phyloP scores from a whole-genome alignment of 1,140 invertebrate genomes.

The Limonius californicus region DNA sequence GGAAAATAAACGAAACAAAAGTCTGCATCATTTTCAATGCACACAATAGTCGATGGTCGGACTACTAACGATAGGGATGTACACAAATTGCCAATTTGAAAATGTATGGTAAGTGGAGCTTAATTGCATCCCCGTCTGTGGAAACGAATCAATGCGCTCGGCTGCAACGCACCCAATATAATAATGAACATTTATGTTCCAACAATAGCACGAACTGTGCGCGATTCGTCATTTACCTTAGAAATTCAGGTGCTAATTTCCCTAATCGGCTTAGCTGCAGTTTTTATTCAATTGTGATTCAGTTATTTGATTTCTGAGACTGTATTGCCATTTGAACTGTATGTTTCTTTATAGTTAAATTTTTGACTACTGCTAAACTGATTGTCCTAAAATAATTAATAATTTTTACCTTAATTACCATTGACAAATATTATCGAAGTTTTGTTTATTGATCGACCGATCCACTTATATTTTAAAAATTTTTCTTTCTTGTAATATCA shows the following conservation, averaged over 20 bases:
- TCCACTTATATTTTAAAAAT: too few species aligned
- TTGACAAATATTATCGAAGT: too few species aligned
- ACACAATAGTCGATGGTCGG: constrained; percentile 11
- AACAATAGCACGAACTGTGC: constrained; percentile 1
- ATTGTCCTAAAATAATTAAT: too few species aligned
- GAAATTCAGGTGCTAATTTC: not conserved
- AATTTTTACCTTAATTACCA: not conserved
- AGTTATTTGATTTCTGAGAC: too few species aligned
- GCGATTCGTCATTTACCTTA: constrained; percentile 1
- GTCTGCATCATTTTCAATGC: constrained; percentile 7
- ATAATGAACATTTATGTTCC: constrained; percentile 16
- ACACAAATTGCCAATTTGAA: constrained; percentile 19
- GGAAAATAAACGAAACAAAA: not conserved
- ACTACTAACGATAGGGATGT: constrained; percentile 14
- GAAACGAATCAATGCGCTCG: constrained; percentile 18
- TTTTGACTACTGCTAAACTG: too few species aligned
- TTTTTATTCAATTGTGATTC: too few species aligned
- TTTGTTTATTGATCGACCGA: too few species aligned
- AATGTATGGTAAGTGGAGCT: constrained; percentile 19
- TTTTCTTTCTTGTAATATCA: too few species aligned
- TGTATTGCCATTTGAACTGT: too few species aligned
- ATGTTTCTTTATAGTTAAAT: too few species aligned
- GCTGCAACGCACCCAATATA: constrained; percentile 15
- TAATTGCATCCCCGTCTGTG: constrained; percentile 18
- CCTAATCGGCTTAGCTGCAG: too few species aligned